Percentiles rank a stretch among this genome's conserved stretches.
Evolutionary conservation across 2,888 invertebrate species (phyloP).

Genomic region (Tenodera sinensis): DNA sequence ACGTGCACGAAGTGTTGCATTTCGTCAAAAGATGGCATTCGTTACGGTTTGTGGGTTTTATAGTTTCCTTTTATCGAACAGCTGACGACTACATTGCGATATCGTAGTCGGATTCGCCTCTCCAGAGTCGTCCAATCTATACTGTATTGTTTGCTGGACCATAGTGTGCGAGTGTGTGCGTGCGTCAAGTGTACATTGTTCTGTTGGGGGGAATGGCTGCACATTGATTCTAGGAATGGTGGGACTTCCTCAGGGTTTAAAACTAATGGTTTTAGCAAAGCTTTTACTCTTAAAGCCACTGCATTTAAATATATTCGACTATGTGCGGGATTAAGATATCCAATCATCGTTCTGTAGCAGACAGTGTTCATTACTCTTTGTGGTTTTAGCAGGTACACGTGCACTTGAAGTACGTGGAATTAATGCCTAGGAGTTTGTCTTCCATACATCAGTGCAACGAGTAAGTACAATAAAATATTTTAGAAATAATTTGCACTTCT

Average conservation of each 20-base stretch:
- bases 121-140: background rate
- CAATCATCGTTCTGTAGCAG: background rate
- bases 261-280: background rate
- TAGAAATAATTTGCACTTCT: background rate
- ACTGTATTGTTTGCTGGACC: background rate
- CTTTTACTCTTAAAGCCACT: background rate
- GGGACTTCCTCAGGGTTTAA: background rate
- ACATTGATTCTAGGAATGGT: background rate
- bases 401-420: background rate
- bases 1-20: background rate
- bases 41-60: background rate
- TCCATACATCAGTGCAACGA: background rate
- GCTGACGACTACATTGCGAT: background rate
- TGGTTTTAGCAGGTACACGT: background rate
- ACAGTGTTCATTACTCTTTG: background rate
- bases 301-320: background rate
- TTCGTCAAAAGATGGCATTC: background rate
- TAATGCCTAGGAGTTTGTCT: background rate
- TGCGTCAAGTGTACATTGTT: background rate
- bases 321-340: background rate
- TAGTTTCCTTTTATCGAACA: background rate
- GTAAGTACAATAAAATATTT: background rate
- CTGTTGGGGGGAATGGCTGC: background rate
- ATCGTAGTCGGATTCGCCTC: background rate
- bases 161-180: background rate